Evolutionary conservation across 2,113 vertebrate genomes (phyloP).

Genomic region (Pantherophis guttatus): DNA sequence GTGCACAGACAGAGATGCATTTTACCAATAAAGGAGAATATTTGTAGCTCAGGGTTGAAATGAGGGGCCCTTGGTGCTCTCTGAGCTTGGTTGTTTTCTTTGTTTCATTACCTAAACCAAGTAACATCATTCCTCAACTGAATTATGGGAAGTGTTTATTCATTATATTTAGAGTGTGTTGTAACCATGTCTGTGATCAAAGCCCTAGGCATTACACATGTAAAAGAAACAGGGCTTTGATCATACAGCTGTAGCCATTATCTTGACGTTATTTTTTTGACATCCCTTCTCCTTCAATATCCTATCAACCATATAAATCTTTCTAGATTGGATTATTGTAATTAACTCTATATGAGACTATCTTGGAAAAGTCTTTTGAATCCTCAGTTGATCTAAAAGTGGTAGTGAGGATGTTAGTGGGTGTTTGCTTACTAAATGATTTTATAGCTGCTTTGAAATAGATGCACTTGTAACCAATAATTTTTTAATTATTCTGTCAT

Average conservation of each 20-base stretch:
- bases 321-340: background rate
- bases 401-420: background rate
- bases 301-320: background rate
- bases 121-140: background rate
- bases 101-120: background rate
- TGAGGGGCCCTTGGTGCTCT: background rate
- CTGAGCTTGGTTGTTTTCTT: background rate
- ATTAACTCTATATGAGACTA: background rate
- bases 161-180: background rate
- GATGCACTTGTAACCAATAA: background rate
- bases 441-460: background rate
- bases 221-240: background rate
- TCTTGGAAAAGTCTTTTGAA: background rate
- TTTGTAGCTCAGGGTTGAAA: background rate
- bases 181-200: background rate
- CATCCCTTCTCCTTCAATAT: background rate
- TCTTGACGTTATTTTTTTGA: background rate
- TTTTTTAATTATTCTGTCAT: background rate
- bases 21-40: background rate
- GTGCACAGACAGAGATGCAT: too few relatives aligned
- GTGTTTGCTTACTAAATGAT: background rate
- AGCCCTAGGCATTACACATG: background rate
- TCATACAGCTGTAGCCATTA: background rate
- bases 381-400: background rate
- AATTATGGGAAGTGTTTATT: background rate